Percentiles rank a stretch among this genome's conserved stretches.
phyloP scores from a whole-genome alignment of 2,113 vertebrate species.

The Buteo buteo region DNA sequence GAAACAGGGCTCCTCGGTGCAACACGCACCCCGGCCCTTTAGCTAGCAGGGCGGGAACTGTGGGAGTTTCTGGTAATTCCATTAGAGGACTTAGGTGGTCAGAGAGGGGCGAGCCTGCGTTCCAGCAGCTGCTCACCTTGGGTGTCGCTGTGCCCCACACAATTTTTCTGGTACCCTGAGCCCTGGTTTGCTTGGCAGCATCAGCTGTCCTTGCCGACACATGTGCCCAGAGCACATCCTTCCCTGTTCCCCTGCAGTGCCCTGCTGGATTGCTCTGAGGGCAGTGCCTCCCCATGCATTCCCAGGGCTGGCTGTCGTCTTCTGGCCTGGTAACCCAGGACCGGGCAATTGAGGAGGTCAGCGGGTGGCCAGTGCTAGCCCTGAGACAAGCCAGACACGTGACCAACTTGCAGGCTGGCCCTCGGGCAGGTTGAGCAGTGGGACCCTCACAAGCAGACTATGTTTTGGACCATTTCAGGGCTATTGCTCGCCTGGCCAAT shows the following conservation, averaged over 20 bases:
- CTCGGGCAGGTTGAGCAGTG: not conserved
- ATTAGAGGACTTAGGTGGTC: not conserved
- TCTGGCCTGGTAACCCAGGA: not conserved
- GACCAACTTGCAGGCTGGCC: not conserved
- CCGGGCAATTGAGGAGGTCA: not conserved
- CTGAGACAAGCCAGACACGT: not conserved
- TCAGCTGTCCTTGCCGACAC: not conserved
- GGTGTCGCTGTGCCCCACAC: accelerated
- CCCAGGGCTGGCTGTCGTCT: not conserved
- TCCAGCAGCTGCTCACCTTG: not conserved
- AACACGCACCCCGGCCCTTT: accelerated
- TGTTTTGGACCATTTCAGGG: constrained; percentile 65
- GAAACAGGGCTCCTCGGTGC: not conserved
- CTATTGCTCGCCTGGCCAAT: constrained; percentile 89
- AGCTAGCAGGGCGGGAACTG: not conserved
- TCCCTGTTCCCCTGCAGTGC: not conserved
- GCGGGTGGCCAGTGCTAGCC: not conserved
- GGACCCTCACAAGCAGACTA: not conserved
- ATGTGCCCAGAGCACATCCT: not conserved
- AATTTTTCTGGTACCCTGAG: not conserved
- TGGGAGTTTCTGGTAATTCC: not conserved
- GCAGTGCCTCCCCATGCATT: accelerated
- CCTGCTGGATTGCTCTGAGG: accelerated
- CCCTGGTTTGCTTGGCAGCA: not conserved
- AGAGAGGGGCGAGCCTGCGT: not conserved